phyloP scores from a whole-genome alignment of 2,888 invertebrate genomes.

The Leucophora obtusa region DNA sequence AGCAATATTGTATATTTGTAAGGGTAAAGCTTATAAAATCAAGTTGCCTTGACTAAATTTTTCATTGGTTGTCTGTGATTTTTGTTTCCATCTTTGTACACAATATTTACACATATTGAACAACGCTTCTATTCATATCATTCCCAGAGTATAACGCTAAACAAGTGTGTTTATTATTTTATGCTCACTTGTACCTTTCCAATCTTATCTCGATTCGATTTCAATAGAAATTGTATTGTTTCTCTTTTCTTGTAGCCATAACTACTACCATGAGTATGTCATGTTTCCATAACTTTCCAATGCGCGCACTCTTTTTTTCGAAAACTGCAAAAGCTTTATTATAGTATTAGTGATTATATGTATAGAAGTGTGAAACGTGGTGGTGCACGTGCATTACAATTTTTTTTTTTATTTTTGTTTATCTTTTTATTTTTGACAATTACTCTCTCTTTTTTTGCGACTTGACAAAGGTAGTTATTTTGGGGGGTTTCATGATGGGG shows the following conservation, averaged over 20 bases:
- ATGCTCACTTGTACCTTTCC: conserved; percentile 18
- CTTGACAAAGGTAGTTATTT: not conserved
- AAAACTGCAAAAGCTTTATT: conserved; percentile 29
- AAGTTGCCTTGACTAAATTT: conserved; percentile 79
- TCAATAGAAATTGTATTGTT: conserved; percentile 17
- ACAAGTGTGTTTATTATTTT: not conserved
- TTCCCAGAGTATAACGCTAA: conserved; percentile 2
- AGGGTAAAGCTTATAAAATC: conserved; percentile 73
- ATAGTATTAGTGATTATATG: not conserved
- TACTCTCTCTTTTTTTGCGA: conserved; percentile 37
- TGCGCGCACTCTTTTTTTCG: conserved; percentile 43
- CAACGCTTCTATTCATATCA: conserved; percentile 21
- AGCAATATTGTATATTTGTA: conserved; percentile 2
- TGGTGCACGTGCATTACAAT: conserved; percentile 42
- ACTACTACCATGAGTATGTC: not conserved
- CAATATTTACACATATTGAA: not conserved
- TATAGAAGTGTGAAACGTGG: conserved; percentile 30
- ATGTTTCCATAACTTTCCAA: conserved; percentile 42
- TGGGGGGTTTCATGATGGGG: not conserved
- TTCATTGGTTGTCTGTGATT: conserved; percentile 80
- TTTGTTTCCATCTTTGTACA: conserved; percentile 61
- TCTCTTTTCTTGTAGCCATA: conserved; percentile 18
- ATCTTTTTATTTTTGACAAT: conserved; percentile 5
- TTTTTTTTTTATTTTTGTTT: not conserved
- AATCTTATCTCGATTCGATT: conserved; percentile 39